Evolutionary conservation across 1,140 invertebrate genomes (phyloP), one percentile per base, ranked within the genome.

Genomic region (Drosophila equinoxialis): DNA sequence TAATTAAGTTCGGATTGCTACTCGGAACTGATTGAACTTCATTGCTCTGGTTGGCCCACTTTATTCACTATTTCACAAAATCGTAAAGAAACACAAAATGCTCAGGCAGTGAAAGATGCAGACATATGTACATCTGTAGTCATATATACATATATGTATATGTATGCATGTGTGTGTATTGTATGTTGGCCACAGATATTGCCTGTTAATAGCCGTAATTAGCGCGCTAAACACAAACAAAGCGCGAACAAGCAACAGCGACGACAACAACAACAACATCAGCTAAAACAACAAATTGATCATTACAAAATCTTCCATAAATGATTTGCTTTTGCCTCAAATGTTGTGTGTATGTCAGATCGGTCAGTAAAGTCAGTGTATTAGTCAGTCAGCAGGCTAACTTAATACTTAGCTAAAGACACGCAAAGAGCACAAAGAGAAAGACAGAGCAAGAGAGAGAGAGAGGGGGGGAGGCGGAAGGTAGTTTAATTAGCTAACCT

Each of bases 241-340:
- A 33, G 48, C 59, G 33, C 66, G 33, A 59, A 60, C 64, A 65
- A 79, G 59, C 64, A 45, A 59, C n/a, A 79, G 67, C 68, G 67
- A 51, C 57, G 48, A 65, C 39, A 63, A 60, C 64, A 58, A 41
- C 58, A 72, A 41, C 39, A 68, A 63, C 26, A 69, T 51, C 54
- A 33, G 39, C 58, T 70, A 85, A 71, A 68, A 67, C 75, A 73
- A 82, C 76, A 82, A 86, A 82, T 77, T 79, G 72, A 82, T 77
- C 51, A 60, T 86, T 86, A 87, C 72, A 83, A 87, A 87, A 86
- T 79, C 51, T 74, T 71, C 58, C 71, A 73, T 81, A 86, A 75
- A 65, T 71, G 61, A 62, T 66, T 20, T 41, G 39, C 14, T 41
- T 45, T 64, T 72, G 57, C 64, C 64, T 26, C 35, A 51, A 48